Conservation (phyloP, 2,113 vertebrate genomes). For the Brienomyrus brachyistius region DNA sequence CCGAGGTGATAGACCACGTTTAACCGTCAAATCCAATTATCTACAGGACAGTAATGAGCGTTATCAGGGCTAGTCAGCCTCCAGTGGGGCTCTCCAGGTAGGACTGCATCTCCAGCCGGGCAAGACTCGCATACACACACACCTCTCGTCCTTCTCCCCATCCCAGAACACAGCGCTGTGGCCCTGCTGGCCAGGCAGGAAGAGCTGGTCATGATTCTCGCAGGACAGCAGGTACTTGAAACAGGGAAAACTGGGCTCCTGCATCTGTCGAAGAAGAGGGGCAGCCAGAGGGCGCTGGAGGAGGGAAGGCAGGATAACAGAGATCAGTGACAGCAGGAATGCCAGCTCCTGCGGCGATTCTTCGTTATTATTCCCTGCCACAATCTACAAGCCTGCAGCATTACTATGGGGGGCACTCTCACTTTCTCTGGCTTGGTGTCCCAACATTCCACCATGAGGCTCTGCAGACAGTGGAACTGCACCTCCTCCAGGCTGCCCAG, state of each 20-base stretch:
- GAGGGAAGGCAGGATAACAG: conserved; percentile 12
- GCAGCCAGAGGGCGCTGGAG: conserved; percentile 75
- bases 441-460: conserved; percentile 85
- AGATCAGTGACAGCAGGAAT: not conserved
- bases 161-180: conserved; percentile 84
- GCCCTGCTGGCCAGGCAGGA: conserved; percentile 77
- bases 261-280: conserved; percentile 80
- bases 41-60: not conserved
- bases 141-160: conserved; percentile 77
- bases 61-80: not conserved
- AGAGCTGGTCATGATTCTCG: conserved; percentile 76
- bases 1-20: not conserved
- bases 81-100: not conserved
- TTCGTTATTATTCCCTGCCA: not conserved
- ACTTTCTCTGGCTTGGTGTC: conserved; percentile 96
- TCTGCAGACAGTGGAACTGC: conserved; percentile 78
- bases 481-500: conserved; percentile 81
- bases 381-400: not conserved
- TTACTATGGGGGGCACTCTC: conserved; percentile 5
- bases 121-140: not conserved
- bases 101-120: not conserved
- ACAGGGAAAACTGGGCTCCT: conserved; percentile 82
- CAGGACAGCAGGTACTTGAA: conserved; percentile 78
- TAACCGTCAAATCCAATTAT: not conserved
- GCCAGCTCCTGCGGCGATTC: not conserved